A percentile compares a stretch with the other conserved stretches of the same genome.
These are phyloP conservation scores for Acromyrmex echinatior DNA, from an alignment of 1,140 invertebrate genomes.

Conservation along the genomic window DNA sequence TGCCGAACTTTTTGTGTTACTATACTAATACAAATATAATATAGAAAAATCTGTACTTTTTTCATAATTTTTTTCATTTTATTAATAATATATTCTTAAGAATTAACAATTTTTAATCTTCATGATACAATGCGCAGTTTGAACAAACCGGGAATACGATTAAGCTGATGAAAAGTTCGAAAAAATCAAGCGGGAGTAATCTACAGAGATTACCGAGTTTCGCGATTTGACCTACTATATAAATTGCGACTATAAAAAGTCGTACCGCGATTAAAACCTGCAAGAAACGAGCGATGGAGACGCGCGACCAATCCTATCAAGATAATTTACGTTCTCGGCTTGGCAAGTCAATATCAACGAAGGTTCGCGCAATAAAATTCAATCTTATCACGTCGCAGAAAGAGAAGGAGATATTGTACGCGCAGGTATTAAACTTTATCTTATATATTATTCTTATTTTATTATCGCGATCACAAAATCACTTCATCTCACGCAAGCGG, in stretches of 20 bases:
- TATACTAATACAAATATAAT: no score
- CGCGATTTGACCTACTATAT: background rate
- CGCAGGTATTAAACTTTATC: background rate
- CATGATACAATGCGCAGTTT: background rate
- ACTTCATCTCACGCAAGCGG: background rate
- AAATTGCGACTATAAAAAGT: constrained; percentile 48
- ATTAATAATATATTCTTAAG: no score
- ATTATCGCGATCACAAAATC: background rate
- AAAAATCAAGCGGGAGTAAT: constrained; percentile 10
- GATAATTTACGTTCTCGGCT: constrained; percentile 21
- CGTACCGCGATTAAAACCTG: constrained; percentile 25
- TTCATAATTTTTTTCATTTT: no score
- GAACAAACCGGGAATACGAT: background rate
- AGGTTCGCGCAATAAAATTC: constrained; percentile 18
- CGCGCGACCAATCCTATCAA: constrained; percentile 37
- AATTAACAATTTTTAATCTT: background rate
- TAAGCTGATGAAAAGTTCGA: background rate
- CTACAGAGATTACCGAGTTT: constrained; percentile 5
- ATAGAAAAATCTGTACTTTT: no score
- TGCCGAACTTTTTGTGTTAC: no score
- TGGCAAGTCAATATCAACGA: constrained; percentile 20
- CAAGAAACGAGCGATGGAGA: constrained; percentile 4
- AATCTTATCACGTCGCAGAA: background rate
- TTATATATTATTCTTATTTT: constrained; percentile 5
- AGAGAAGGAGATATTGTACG: background rate